phyloP scores from a whole-genome alignment of 2,888 invertebrate species.

The Monoplex corrugatus region DNA sequence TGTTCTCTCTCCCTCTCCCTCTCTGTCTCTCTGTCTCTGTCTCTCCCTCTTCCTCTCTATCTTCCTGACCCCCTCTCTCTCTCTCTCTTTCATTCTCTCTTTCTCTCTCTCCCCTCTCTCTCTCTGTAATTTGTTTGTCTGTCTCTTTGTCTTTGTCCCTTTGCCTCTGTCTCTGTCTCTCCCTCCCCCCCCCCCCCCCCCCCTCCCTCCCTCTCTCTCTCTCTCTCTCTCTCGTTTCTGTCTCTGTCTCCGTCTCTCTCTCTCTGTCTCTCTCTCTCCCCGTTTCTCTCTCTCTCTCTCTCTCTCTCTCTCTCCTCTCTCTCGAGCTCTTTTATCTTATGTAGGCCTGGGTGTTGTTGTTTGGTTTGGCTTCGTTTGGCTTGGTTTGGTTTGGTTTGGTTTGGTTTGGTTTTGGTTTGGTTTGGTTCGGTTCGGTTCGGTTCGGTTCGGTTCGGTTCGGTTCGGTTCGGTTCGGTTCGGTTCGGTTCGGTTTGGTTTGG shows the following conservation, averaged over 20 bases:
- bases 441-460: no score
- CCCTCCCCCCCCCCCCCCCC: slow-evolving; percentile 1
- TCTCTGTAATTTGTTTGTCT: slow-evolving; percentile 16
- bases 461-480: no score
- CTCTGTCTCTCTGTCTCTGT: slow-evolving; percentile 37
- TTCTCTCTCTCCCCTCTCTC: slow-evolving; percentile 40
- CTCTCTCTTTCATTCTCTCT: slow-evolving; percentile 44
- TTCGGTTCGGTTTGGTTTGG: no score
- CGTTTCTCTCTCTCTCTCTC: not conserved
- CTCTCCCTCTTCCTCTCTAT: slow-evolving; percentile 38
- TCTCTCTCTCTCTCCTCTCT: no score
- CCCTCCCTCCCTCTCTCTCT: not conserved
- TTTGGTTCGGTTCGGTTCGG: no score
- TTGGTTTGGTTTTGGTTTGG: no score
- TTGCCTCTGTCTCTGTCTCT: not conserved
- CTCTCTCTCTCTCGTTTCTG: not conserved
- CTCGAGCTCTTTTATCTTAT: no score
- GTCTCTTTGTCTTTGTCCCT: slow-evolving; percentile 29
- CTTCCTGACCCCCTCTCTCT: not conserved
- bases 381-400: no score
- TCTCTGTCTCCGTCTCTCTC: slow-evolving; percentile 10
- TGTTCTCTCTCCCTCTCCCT: not conserved
- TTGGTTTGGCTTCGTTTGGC: no score
- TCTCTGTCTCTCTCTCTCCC: slow-evolving; percentile 8
- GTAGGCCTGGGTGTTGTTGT: no score